Conservation (phyloP, 92 coral and sea anemone species). For the Phenganax stokvisi region DNA sequence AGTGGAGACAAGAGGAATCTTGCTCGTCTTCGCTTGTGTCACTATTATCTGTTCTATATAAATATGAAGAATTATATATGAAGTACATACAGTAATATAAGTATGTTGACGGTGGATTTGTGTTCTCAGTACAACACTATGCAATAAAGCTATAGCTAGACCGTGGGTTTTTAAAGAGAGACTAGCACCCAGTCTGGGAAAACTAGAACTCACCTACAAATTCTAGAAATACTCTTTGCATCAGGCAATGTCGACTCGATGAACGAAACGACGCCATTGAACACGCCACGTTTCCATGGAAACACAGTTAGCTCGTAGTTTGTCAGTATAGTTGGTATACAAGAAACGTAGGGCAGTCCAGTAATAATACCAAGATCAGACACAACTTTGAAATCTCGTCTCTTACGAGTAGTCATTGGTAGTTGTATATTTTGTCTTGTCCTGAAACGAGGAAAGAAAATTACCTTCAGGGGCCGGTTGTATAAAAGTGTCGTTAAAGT, state of each 20-base stretch:
- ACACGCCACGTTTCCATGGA: constrained; percentile 94
- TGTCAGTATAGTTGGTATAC: constrained; percentile 72
- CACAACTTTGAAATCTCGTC: constrained; percentile 72
- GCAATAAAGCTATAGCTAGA: too few species aligned
- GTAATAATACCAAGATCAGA: constrained; percentile 81
- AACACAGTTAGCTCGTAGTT: constrained; percentile 82
- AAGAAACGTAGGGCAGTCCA: constrained; percentile 66
- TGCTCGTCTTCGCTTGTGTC: constrained; percentile 62
- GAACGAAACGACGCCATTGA: constrained; percentile 74
- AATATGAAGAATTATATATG: background rate
- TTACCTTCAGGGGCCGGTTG: too few species aligned
- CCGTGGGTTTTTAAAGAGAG: too few species aligned
- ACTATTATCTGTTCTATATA: constrained; percentile 53
- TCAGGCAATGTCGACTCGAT: constrained; percentile 48
- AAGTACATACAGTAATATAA: too few species aligned
- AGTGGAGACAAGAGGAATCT: background rate
- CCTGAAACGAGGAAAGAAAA: constrained; percentile 39
- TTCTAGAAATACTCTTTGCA: constrained; percentile 31
- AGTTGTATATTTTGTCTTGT: constrained; percentile 62
- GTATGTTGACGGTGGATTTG: too few species aligned
- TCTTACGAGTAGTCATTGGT: constrained; percentile 76
- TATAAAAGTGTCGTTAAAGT: too few species aligned
- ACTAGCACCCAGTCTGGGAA: too few species aligned
- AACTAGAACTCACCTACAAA: constrained; percentile 44
- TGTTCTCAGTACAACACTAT: too few species aligned